These are phyloP conservation scores for Fratercula arctica DNA, from an alignment of 2,797 vertebrate species.

Conservation along the genomic window DNA sequence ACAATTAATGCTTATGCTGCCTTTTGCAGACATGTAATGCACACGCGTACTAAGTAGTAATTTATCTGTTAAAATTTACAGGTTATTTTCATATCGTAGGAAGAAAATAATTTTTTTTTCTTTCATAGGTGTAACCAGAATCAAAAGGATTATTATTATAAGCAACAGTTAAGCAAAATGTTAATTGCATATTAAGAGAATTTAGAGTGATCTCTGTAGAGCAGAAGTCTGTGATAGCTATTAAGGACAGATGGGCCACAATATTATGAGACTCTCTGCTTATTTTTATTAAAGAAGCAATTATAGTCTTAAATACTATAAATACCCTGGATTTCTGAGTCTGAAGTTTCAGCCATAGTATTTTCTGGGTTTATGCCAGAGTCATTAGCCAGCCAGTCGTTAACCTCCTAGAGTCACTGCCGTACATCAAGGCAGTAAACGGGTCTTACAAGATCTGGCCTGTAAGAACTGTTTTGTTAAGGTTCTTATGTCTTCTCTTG, in stretches of 20 bases:
- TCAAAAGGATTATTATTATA: neutral
- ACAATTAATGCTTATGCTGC: neutral
- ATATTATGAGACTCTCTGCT: neutral
- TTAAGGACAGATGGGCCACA: neutral
- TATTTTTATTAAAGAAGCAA: neutral
- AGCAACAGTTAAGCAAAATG: neutral
- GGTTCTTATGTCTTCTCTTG: neutral
- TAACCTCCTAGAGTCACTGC: neutral
- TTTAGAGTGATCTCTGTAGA: neutral
- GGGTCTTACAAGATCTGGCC: neutral
- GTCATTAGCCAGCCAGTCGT: neutral
- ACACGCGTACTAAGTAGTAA: neutral
- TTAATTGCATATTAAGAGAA: neutral
- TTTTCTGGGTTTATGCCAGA: neutral
- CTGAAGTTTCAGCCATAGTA: neutral
- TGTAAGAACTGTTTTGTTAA: neutral
- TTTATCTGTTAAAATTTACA: neutral
- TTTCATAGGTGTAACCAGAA: neutral
- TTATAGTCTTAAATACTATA: neutral
- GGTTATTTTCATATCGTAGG: neutral
- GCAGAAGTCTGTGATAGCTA: neutral
- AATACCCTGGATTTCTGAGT: neutral
- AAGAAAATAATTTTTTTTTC: neutral
- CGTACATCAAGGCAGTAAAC: neutral
- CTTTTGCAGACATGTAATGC: neutral